These are phyloP conservation scores for Microctenopoma stevenorrisi DNA, from an alignment of 2,797 vertebrate genomes.

Conservation along the genomic window DNA sequence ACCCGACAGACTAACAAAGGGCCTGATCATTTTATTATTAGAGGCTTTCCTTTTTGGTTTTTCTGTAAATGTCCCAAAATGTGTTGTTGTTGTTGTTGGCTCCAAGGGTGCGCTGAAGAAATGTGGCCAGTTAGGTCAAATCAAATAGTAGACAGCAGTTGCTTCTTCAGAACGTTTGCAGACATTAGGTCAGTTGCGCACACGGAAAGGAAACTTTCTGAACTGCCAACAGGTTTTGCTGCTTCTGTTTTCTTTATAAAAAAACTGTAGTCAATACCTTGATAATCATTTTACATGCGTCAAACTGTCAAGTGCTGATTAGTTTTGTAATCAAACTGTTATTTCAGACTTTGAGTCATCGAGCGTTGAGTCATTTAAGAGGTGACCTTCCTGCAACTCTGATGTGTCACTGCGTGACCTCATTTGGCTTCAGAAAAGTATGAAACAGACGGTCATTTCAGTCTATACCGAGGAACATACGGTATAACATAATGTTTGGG, in stretches of 20 bases:
- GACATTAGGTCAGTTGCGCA: constrained; percentile 41
- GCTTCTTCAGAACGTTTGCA: constrained; percentile 65
- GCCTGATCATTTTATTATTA: constrained; percentile 77
- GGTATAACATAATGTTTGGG: constrained; percentile 2
- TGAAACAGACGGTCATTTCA: constrained; percentile 9
- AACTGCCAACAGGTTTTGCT: constrained; percentile 36
- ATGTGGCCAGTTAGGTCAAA: constrained; percentile 59
- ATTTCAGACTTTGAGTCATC: constrained; percentile 55
- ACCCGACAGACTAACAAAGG: constrained; percentile 55
- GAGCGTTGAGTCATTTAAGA: constrained; percentile 51
- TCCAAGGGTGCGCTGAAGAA: constrained; percentile 35
- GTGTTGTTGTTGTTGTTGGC: constrained; percentile 62
- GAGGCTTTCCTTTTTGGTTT: constrained; percentile 64
- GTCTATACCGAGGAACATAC: constrained; percentile 23
- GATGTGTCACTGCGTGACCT: constrained; percentile 46
- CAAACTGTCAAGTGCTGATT: constrained; percentile 36
- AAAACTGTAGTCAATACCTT: constrained; percentile 32
- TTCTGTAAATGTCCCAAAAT: constrained; percentile 60
- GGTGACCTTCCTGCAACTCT: constrained; percentile 32
- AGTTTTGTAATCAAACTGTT: constrained; percentile 55
- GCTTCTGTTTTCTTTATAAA: constrained; percentile 64
- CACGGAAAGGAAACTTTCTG: constrained; percentile 39
- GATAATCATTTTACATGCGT: constrained; percentile 32
- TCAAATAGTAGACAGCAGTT: constrained; percentile 66
- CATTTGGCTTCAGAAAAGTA: constrained; percentile 48